These are phyloP conservation scores for Zaprionus davidi DNA, from an alignment of 1,140 invertebrate genomes.

Conservation along the genomic window DNA sequence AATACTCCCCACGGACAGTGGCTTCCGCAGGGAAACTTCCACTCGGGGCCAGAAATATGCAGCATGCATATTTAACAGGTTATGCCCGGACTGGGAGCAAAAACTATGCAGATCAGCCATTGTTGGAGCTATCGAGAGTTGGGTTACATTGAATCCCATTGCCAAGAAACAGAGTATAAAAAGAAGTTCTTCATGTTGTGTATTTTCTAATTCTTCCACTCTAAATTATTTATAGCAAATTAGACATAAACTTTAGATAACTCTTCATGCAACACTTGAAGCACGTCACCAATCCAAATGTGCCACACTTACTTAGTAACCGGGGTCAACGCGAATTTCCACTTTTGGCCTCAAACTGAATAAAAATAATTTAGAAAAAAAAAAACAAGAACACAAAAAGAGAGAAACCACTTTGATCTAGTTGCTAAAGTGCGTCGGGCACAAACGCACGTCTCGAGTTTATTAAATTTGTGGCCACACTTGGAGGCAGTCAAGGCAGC, in stretches of 20 bases:
- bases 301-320: conserved; percentile 33
- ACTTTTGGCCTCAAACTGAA: conserved; percentile 67
- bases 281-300: conserved; percentile 11
- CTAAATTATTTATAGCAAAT: not conserved
- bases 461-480: conserved; percentile 80
- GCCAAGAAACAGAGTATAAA: too few relatives aligned
- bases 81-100: conserved; percentile 2
- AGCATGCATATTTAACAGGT: conserved; percentile 40
- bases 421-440: conserved; percentile 68
- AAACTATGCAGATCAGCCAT: not conserved
- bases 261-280: not conserved
- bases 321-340: conserved; percentile 48
- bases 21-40: conserved; percentile 10
- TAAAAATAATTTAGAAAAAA: conserved; percentile 55
- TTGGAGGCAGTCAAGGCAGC: conserved; percentile 35
- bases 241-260: not conserved
- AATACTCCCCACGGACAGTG: not conserved
- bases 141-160: not conserved
- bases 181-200: too few relatives aligned
- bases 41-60: conserved; percentile 18
- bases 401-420: conserved; percentile 73
- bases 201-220: not conserved
- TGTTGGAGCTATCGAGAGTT: not conserved
- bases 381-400: conserved; percentile 26
- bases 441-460: conserved; percentile 79